Base-by-base conservation (phyloP, 1,140 invertebrate species). In the Spodoptera litura region DNA sequence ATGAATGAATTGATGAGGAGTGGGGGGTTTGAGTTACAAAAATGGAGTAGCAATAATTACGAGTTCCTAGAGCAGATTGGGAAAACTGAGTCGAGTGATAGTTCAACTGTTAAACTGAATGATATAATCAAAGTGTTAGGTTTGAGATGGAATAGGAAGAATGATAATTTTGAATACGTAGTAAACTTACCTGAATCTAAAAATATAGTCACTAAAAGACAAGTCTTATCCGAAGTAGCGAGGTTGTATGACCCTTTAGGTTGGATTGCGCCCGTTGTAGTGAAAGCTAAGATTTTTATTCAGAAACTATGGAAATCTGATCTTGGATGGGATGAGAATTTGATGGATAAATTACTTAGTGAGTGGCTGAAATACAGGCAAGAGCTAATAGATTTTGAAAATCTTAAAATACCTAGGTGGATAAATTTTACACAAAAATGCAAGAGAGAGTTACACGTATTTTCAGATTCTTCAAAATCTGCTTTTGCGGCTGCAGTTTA, bases 301-400 rank as follows among this genome's bases (percentile, higher is more conserved):
- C 20, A 66, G 10, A 66, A 66, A 35, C 38, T 66, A 2, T 66
- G 62, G 62, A 38, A 38, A 66, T 31, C 62, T 49, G 27, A 31
- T 5, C 13, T 66, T 31, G 62, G 15, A 5, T 66, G 62, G 61
- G 61, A 66, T 66, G 35, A 66, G 4, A 10, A 10, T 11, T 53
- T 53, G 10, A 53, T 1, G 3, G 10, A 53, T 10, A 4, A 53
- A 3, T 11, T 53, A 53, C 11, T 11, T 4, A 10, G 4, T 10
- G 6, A 53, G 52, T 53, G 52, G 52, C 10, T 11, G 52, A 11
- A 10, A 11, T 53, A 53, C 10, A 53, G 3, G n/a, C 3, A 31
- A 8, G 20, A 59, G 0, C 20, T 59, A 9, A 59, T 11, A 9
- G 25, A 59, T 59, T 59, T 59, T 1, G 27, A 59, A 1, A 9